Evolutionary conservation across 2,888 invertebrate species (phyloP).

Genomic region (Candidula unifasciata): DNA sequence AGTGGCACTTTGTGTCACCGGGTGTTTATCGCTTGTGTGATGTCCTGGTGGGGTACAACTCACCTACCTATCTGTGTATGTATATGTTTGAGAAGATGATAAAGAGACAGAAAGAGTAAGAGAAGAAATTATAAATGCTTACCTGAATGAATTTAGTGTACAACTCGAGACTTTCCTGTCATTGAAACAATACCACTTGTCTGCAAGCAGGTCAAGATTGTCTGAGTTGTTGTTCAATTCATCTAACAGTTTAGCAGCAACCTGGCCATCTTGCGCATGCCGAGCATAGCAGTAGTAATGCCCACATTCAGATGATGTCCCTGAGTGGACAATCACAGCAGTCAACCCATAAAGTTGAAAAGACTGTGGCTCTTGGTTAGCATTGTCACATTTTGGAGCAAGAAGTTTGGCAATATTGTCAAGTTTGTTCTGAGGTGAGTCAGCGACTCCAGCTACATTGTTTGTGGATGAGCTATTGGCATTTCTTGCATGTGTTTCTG

Average conservation of each 20-base stretch:
- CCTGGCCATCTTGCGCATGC: slow-evolving; percentile 63
- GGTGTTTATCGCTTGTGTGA: no score
- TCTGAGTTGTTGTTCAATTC: slow-evolving; percentile 55
- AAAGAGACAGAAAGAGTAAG: background rate
- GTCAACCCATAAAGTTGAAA: slow-evolving; percentile 84
- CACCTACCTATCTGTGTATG: no score
- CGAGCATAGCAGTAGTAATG: slow-evolving; percentile 90
- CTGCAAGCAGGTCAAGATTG: slow-evolving; percentile 75
- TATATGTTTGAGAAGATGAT: no score
- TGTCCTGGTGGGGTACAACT: no score
- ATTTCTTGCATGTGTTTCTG: background rate
- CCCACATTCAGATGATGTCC: slow-evolving; percentile 89
- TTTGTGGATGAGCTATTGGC: background rate
- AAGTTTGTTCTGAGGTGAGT: background rate
- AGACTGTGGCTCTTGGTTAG: background rate
- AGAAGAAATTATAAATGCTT: slow-evolving; percentile 47
- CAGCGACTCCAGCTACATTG: background rate
- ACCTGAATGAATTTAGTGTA: slow-evolving; percentile 65
- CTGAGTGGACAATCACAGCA: slow-evolving; percentile 90
- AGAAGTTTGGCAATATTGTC: slow-evolving; percentile 30
- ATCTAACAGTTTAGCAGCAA: slow-evolving; percentile 52
- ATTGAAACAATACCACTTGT: slow-evolving; percentile 88
- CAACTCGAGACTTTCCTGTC: slow-evolving; percentile 83
- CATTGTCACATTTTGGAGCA: slow-evolving; percentile 4
- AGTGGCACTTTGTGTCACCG: no score